phyloP scores from a whole-genome alignment of 2,888 invertebrate genomes.

The Phalera bucephala region DNA sequence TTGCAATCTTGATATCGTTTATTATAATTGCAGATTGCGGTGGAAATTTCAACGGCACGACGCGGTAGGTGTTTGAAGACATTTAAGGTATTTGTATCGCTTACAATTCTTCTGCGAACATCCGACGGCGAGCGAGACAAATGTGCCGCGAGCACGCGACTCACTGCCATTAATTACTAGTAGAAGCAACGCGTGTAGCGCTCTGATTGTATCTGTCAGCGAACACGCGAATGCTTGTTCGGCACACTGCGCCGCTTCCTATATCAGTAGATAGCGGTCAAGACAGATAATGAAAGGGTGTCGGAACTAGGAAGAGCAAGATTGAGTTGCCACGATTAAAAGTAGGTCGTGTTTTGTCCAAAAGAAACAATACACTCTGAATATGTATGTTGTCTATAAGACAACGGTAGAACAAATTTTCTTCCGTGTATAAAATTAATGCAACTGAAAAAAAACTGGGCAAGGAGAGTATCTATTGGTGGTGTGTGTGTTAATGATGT shows the following conservation, averaged over 20 bases:
- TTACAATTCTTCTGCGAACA: slow-evolving; percentile 76
- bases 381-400: no score
- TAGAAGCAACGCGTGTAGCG: slow-evolving; percentile 64
- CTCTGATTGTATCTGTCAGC: slow-evolving; percentile 73
- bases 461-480: no score
- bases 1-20: slow-evolving; percentile 60
- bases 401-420: no score
- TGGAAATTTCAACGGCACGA: slow-evolving; percentile 52
- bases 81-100: slow-evolving; percentile 76
- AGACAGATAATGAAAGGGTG: no score
- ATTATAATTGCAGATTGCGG: slow-evolving; percentile 67
- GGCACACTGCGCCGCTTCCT: slow-evolving; percentile 28
- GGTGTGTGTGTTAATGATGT: no score
- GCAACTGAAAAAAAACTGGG: no score
- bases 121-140: slow-evolving; percentile 70
- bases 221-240: slow-evolving; percentile 65
- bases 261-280: no score
- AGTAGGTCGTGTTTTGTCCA: no score
- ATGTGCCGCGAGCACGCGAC: slow-evolving; percentile 73
- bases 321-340: no score
- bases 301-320: no score
- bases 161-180: slow-evolving; percentile 73
- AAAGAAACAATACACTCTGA: no score
- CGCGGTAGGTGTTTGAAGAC: slow-evolving; percentile 69
- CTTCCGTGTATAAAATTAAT: no score